A percentile compares a stretch with the other conserved stretches of the same genome.
Conservation (phyloP, 1,140 invertebrate genomes). For the Hermetia illucens region DNA sequence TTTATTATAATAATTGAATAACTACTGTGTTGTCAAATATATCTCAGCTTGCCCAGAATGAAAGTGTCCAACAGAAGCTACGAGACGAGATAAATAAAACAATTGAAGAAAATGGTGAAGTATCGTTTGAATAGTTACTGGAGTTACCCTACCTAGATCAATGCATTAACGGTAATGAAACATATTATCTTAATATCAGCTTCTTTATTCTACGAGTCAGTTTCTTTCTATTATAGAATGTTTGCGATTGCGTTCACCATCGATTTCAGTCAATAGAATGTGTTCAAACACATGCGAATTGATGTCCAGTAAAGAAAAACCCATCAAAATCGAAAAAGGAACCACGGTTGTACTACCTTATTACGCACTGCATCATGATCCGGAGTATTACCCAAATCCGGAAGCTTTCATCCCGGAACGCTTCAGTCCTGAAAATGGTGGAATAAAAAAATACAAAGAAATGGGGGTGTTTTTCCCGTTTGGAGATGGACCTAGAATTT, state of each 20-base stretch:
- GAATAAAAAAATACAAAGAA: conserved; percentile 16
- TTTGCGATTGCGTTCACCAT: background rate
- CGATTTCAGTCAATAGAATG: background rate
- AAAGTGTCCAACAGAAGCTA: conserved; percentile 38
- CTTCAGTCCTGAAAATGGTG: conserved; percentile 33
- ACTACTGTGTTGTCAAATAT: too few species aligned
- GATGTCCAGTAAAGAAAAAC: background rate
- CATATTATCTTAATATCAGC: too few species aligned
- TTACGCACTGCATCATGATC: conserved; percentile 28
- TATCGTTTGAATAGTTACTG: background rate
- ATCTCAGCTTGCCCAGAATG: conserved; percentile 37
- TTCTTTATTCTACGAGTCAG: background rate
- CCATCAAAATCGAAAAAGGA: conserved; percentile 17
- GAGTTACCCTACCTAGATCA: conserved; percentile 5
- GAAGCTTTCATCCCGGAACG: conserved; percentile 45
- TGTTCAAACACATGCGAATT: background rate
- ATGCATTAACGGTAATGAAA: conserved; percentile 2
- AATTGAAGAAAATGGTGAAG: background rate
- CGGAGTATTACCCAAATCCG: conserved; percentile 40
- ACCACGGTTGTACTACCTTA: conserved; percentile 19
- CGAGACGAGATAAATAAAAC: conserved; percentile 34
- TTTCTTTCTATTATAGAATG: conserved; percentile 1
- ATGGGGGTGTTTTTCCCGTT: conserved; percentile 37
- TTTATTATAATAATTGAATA: too few species aligned
- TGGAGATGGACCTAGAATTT: conserved; percentile 42